These are phyloP conservation scores for Anadara kagoshimensis DNA, from an alignment of 1,140 invertebrate species.

Conservation along the genomic window DNA sequence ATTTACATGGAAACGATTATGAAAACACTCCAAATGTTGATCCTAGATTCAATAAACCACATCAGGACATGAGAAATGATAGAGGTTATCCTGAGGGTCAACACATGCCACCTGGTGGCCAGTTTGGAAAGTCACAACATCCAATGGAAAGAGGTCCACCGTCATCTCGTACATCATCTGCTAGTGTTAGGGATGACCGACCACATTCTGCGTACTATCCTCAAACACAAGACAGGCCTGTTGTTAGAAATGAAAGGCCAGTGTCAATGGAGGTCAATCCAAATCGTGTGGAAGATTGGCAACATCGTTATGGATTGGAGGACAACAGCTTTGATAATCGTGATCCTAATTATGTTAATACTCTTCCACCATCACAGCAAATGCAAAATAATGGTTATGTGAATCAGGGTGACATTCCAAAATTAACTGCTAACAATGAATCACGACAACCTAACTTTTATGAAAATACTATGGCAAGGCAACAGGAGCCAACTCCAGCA, in stretches of 20 bases:
- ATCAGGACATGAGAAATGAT: slow-evolving; percentile 32
- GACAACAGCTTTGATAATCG: slow-evolving; percentile 49
- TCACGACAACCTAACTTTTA: slow-evolving; percentile 64
- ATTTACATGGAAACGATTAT: slow-evolving; percentile 57
- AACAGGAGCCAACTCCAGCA: slow-evolving; percentile 54
- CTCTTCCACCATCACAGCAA: slow-evolving; percentile 31
- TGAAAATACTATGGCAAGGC: slow-evolving; percentile 63
- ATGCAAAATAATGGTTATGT: slow-evolving; percentile 39
- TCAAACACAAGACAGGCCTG: slow-evolving; percentile 41
- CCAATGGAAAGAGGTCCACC: slow-evolving; percentile 27
- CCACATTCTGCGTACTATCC: slow-evolving; percentile 63
- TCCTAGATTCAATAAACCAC: slow-evolving; percentile 33
- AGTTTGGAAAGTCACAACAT: slow-evolving; percentile 18
- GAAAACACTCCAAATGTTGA: slow-evolving; percentile 61
- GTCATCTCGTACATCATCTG: slow-evolving; percentile 48
- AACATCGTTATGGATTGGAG: slow-evolving; percentile 53
- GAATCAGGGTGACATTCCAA: slow-evolving; percentile 55
- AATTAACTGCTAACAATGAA: slow-evolving; percentile 55
- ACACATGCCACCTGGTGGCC: slow-evolving; percentile 20
- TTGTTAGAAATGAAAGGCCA: slow-evolving; percentile 50
- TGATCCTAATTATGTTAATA: slow-evolving; percentile 52
- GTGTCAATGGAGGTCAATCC: slow-evolving; percentile 64
- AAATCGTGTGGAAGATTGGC: slow-evolving; percentile 58
- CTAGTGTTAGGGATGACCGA: slow-evolving; percentile 54
- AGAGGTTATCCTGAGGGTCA: slow-evolving; percentile 24